Percentiles rank a stretch among this genome's conserved stretches.
phyloP scores from a whole-genome alignment of 2,797 vertebrate species.

The Muscicapa comitata region DNA sequence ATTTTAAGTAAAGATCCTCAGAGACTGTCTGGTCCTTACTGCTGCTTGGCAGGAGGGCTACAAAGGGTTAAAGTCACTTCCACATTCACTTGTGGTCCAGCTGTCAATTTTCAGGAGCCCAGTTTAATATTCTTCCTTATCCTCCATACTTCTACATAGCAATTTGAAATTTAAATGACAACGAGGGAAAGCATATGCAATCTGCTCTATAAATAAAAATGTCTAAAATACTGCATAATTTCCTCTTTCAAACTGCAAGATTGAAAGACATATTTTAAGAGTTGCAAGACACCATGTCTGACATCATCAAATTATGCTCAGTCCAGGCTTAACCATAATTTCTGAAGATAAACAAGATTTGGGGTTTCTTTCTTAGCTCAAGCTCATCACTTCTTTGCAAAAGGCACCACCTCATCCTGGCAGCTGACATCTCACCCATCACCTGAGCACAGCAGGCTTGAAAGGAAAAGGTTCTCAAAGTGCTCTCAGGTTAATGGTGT shows the following conservation, averaged over 20 bases:
- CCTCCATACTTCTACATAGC: background rate
- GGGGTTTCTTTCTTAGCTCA: background rate
- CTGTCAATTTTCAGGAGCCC: background rate
- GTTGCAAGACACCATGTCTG: constrained; percentile 6
- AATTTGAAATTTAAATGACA: constrained; percentile 38
- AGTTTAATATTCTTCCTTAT: constrained; percentile 4
- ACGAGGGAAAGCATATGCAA: background rate
- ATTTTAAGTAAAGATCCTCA: background rate
- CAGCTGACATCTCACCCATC: background rate
- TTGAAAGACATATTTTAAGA: background rate
- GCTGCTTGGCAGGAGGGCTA: background rate
- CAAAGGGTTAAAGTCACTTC: background rate
- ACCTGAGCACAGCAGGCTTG: background rate
- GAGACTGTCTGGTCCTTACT: background rate
- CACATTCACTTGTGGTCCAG: background rate
- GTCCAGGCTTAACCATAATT: background rate
- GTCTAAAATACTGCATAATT: background rate
- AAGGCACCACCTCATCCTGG: background rate
- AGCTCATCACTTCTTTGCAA: background rate
- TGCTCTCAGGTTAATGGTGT: background rate
- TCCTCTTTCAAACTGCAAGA: background rate
- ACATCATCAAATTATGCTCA: background rate
- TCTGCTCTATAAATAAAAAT: constrained; percentile 21
- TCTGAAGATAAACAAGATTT: background rate
- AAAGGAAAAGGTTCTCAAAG: background rate